A percentile compares a stretch with the other conserved stretches of the same genome.
phyloP scores from a whole-genome alignment of 1,140 invertebrate genomes.

The Lasaia peninsularis region DNA sequence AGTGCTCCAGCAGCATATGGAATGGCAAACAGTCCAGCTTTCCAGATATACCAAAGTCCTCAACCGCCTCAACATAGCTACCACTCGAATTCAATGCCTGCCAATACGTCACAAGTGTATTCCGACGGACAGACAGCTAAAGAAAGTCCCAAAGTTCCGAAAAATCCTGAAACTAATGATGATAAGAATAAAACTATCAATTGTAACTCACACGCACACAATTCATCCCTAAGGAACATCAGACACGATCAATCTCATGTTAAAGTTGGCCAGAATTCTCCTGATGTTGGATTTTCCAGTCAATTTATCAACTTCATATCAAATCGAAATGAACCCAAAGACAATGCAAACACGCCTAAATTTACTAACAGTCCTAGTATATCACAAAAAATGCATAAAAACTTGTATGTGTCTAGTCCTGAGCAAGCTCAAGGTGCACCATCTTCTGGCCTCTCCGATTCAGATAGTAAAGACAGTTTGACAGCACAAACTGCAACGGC shows the following conservation, averaged over 20 bases:
- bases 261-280: conserved; percentile 54
- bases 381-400: conserved; percentile 77
- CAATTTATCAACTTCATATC: conserved; percentile 73
- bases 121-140: conserved; percentile 40
- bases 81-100: conserved; percentile 33
- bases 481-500: conserved; percentile 57
- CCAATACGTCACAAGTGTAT: conserved; percentile 29
- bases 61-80: conserved; percentile 50
- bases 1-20: conserved; percentile 39
- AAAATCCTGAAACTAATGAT: conserved; percentile 34
- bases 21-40: conserved; percentile 44
- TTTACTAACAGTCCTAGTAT: conserved; percentile 72
- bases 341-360: conserved; percentile 74
- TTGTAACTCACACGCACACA: conserved; percentile 36
- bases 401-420: conserved; percentile 74
- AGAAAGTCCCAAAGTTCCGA: conserved; percentile 36
- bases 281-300: conserved; percentile 69
- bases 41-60: conserved; percentile 66
- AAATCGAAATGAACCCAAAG: conserved; percentile 73
- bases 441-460: conserved; percentile 63
- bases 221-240: conserved; percentile 60
- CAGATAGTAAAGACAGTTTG: conserved; percentile 69
- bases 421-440: conserved; percentile 74
- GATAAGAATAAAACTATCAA: conserved; percentile 46
- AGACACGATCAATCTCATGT: conserved; percentile 67